Evolutionary conservation across 2,797 vertebrate species (phyloP).

Genomic region (Chelidonichthys spinosus): DNA sequence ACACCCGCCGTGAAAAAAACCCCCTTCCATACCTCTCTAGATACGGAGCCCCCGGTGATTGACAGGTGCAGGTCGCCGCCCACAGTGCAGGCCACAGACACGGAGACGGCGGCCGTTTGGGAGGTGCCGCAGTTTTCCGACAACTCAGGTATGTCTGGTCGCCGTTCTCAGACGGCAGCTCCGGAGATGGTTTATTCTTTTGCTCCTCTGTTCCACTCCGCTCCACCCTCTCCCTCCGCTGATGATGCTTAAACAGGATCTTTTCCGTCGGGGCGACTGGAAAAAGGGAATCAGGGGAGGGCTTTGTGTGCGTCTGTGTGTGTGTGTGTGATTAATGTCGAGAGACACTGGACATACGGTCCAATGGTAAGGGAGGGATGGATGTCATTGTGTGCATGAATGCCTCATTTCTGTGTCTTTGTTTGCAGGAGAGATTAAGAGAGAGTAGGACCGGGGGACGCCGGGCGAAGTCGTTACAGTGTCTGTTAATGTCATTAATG

Average conservation of each 20-base stretch:
- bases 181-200: constrained; percentile 57
- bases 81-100: constrained; percentile 84
- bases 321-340: constrained; percentile 24
- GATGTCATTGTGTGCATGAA: constrained; percentile 33
- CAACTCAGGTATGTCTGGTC: constrained; percentile 91
- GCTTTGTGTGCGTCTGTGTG: constrained; percentile 7
- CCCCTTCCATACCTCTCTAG: constrained; percentile 73
- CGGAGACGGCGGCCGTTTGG: constrained; percentile 85
- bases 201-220: constrained; percentile 55
- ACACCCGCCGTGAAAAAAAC: neutral
- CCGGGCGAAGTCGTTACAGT: constrained; percentile 33
- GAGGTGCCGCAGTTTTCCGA: constrained; percentile 98
- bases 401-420: constrained; percentile 38
- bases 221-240: constrained; percentile 53
- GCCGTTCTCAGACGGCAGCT: constrained; percentile 42
- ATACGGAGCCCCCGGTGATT: constrained; percentile 93
- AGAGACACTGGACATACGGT: constrained; percentile 34
- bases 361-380: constrained; percentile 16
- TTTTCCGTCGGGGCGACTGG: constrained; percentile 67
- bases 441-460: constrained; percentile 15
- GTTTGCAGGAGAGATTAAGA: constrained; percentile 24
- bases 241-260: constrained; percentile 69
- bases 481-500: constrained; percentile 65
- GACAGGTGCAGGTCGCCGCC: constrained; percentile 95
- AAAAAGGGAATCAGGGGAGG: constrained; percentile 58